Conservation (phyloP, 2,113 vertebrate species). For the Ictalurus punctatus region DNA sequence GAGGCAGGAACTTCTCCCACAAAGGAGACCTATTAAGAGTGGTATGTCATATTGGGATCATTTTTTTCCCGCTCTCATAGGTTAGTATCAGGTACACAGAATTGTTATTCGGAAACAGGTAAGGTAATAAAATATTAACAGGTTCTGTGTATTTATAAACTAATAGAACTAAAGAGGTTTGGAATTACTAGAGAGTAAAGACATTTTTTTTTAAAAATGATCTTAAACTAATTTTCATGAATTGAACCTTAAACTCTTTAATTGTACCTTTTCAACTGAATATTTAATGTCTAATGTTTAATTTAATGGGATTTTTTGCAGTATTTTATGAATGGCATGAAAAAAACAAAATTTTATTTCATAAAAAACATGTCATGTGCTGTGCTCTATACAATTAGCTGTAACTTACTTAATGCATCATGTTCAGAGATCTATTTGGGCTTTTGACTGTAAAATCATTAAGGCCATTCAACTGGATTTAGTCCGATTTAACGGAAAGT, state of each 20-base stretch:
- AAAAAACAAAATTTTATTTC: neutral
- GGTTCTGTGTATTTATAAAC: neutral
- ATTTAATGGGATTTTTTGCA: neutral
- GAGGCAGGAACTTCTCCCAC: conserved; percentile 33
- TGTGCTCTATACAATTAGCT: neutral
- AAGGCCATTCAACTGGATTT: conserved; percentile 50
- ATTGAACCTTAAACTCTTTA: neutral
- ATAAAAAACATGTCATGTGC: neutral
- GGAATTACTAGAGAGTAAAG: neutral
- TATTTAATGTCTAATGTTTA: neutral
- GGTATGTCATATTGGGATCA: conserved; percentile 31
- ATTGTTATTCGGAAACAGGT: neutral
- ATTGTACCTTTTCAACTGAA: neutral
- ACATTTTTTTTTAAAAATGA: neutral
- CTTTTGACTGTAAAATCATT: conserved; percentile 39
- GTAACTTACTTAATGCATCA: neutral
- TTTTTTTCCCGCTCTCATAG: conserved; percentile 11
- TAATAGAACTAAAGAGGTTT: no score
- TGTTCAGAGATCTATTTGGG: conserved; percentile 4
- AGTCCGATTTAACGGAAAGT: conserved; percentile 44
- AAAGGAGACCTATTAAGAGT: conserved; percentile 13
- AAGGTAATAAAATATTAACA: neutral
- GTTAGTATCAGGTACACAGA: conserved; percentile 34
- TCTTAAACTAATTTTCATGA: neutral
- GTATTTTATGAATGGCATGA: neutral